These are phyloP conservation scores for Eidolon dupreanum DNA, from an alignment of 2,797 vertebrate genomes.

Conservation along the genomic window DNA sequence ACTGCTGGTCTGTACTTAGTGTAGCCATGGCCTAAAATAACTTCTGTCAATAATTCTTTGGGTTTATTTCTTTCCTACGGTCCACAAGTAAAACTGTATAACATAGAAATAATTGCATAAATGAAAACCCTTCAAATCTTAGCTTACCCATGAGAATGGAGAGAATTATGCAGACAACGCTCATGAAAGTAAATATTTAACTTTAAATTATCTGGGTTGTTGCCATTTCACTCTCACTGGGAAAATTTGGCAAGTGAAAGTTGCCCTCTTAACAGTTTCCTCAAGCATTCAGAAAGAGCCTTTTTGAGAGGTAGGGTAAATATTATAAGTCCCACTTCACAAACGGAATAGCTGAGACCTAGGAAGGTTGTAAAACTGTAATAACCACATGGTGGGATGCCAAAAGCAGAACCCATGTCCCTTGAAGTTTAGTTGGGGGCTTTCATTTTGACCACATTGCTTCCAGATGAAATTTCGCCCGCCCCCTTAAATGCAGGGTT, in stretches of 20 bases:
- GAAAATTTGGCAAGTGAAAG: neutral
- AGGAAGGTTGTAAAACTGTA: neutral
- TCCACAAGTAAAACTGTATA: neutral
- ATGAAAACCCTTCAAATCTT: constrained; percentile 33
- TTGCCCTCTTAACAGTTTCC: neutral
- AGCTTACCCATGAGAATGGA: neutral
- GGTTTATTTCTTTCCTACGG: neutral
- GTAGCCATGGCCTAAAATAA: neutral
- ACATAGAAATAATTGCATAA: constrained; percentile 16
- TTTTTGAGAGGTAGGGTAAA: neutral
- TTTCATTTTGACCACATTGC: neutral
- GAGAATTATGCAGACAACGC: neutral
- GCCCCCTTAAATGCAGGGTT: neutral
- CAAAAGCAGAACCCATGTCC: neutral
- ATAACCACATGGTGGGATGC: neutral
- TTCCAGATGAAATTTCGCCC: neutral
- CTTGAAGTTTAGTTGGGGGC: neutral
- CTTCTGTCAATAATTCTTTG: neutral
- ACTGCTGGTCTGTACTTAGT: neutral
- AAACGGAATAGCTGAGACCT: neutral
- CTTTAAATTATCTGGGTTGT: neutral
- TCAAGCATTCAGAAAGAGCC: neutral
- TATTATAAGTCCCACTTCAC: neutral
- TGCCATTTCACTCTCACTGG: neutral
- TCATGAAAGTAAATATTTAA: constrained; percentile 2